Conservation (phyloP, 30 jellyfish, hydroid and myxozoan species). For the Turritopsis dohrnii region DNA sequence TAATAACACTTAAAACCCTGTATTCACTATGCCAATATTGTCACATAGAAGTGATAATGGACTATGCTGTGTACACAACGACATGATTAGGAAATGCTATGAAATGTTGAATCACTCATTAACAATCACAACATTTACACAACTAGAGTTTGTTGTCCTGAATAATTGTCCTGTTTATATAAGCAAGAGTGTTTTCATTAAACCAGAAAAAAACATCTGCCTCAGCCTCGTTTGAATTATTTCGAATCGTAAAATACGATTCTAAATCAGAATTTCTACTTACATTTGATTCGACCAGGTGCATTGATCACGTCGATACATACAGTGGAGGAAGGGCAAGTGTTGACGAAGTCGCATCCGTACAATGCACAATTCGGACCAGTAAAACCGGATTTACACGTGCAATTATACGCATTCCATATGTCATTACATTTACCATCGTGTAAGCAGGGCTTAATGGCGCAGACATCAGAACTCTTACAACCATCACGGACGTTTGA, state of each 20-base stretch:
- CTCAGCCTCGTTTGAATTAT: too few relatives aligned
- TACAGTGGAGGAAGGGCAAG: slow-evolving; percentile 22
- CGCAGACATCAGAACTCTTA: slow-evolving; percentile 51
- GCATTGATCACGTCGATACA: slow-evolving; percentile 36
- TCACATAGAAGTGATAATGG: neutral
- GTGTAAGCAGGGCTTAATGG: slow-evolving; percentile 40
- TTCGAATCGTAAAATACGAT: too few relatives aligned
- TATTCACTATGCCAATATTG: neutral
- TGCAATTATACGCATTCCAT: slow-evolving; percentile 55
- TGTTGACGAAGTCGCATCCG: slow-evolving; percentile 37
- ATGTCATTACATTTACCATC: slow-evolving; percentile 53
- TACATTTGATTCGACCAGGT: slow-evolving; percentile 49
- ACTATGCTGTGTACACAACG: too few relatives aligned
- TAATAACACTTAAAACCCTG: neutral
- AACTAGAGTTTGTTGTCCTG: too few relatives aligned
- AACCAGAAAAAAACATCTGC: too few relatives aligned
- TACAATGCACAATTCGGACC: slow-evolving; percentile 49
- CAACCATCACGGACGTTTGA: slow-evolving; percentile 38
- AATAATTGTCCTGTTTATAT: too few relatives aligned
- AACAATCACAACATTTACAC: too few relatives aligned
- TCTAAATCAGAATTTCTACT: slow-evolving; percentile 25
- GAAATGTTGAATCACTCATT: too few relatives aligned
- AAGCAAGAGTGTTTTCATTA: too few relatives aligned
- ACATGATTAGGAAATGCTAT: too few relatives aligned
- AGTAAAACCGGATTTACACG: slow-evolving; percentile 47